Evolutionary conservation across 1,140 invertebrate genomes (phyloP), one percentile per base, ranked within the genome.

Genomic region (Saxidomus purpurata): DNA sequence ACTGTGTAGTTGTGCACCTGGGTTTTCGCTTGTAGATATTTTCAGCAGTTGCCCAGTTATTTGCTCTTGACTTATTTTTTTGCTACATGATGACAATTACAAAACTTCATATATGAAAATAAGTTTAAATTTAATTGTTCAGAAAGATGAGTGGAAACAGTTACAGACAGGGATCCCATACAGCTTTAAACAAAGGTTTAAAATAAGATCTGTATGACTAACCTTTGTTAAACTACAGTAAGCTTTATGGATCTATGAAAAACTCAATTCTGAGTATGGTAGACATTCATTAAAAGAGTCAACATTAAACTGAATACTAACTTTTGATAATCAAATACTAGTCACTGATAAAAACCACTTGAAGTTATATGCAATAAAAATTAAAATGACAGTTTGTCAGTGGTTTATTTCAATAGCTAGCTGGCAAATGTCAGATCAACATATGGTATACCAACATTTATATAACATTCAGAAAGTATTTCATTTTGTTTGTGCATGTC

Each of bases 21-120:
- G 52, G 52, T 59, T 59, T 59, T 59, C 52, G 52, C 52, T 59
- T 59, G 52, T 59, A 59, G 52, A 59, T 59, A 59, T 59, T 59
- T 59, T 59, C 52, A 59, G 52, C 52, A 59, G 52, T 59, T 59
- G 52, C 52, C 52, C 52, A 59, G 52, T 59, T 59, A 59, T 59
- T 59, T 59, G 52, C 52, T 59, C 52, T 59, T 59, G 52, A 59
- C 52, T 59, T 59, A 59, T 59, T 59, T 59, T 59, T 59, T 59
- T 59, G 52, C 52, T 59, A 59, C 52, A 59, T 59, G 52, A 59
- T 59, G 52, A 59, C 52, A 59, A 59, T 59, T 59, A 59, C 52
- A 59, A 59, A 59, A 59, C 52, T 59, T 59, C 52, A 59, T 59
- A 59, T 59, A 59, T 59, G 52, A 59, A 59, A 59, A 59, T 59